phyloP scores from a whole-genome alignment of 2,888 invertebrate species.

The Cheilosia pagana region DNA sequence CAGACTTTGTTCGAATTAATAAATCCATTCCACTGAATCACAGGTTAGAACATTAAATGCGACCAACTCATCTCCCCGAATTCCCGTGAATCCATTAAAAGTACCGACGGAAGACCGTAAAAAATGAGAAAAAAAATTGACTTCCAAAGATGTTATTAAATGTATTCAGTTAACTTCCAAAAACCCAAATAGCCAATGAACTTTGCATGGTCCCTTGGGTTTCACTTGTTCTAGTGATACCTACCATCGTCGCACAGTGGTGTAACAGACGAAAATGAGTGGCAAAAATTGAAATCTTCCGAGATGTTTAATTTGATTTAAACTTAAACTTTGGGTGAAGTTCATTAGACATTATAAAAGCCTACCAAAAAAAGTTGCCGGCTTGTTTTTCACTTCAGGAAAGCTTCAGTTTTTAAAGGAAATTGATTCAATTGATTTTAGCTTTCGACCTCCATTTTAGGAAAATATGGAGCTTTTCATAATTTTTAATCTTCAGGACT shows the following conservation, averaged over 20 bases:
- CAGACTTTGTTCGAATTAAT: constrained; percentile 12
- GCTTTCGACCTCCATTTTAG: too few relatives aligned
- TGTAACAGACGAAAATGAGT: not conserved
- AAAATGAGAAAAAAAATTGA: not conserved
- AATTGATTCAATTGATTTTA: not conserved
- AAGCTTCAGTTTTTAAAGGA: not conserved
- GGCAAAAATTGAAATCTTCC: not conserved
- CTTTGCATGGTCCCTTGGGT: constrained; percentile 49
- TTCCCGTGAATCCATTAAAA: constrained; percentile 47
- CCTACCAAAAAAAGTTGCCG: too few relatives aligned
- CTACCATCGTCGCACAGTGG: constrained; percentile 2
- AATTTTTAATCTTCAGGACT: too few relatives aligned
- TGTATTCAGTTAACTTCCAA: constrained; percentile 51
- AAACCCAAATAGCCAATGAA: constrained; percentile 68
- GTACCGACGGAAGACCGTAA: not conserved
- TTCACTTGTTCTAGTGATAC: constrained; percentile 59
- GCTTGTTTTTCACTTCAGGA: too few relatives aligned
- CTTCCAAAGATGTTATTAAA: constrained; percentile 32
- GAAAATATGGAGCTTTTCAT: too few relatives aligned
- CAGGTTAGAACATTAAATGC: constrained; percentile 47
- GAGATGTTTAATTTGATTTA: not conserved
- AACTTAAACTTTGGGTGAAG: not conserved
- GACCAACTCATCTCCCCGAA: constrained; percentile 10
- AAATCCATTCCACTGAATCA: constrained; percentile 45
- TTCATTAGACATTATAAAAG: not conserved